These are phyloP conservation scores for Heliconius ismenius DNA, from an alignment of 2,888 invertebrate genomes.

Conservation along the genomic window DNA sequence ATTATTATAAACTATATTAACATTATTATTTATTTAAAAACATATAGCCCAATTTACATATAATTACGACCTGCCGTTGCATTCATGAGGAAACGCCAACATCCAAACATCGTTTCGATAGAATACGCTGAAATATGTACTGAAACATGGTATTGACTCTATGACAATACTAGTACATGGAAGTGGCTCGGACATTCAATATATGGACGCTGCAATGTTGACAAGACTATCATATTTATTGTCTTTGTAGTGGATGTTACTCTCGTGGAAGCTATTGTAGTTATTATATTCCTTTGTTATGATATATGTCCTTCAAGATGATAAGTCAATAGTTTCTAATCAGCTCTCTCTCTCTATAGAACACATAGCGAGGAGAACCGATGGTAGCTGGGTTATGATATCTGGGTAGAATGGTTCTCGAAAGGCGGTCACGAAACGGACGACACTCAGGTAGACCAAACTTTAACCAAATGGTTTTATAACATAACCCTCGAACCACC, in stretches of 20 bases:
- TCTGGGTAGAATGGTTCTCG: too few species aligned
- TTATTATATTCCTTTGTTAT: background rate
- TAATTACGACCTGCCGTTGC: background rate
- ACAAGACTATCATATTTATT: constrained; percentile 9
- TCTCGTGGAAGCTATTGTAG: background rate
- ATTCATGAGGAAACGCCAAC: background rate
- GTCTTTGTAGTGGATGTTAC: too few species aligned
- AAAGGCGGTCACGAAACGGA: too few species aligned
- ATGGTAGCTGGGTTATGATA: too few species aligned
- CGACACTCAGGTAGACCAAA: too few species aligned
- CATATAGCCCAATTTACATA: background rate
- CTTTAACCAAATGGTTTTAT: too few species aligned
- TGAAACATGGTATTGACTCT: constrained; percentile 10
- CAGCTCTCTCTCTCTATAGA: too few species aligned
- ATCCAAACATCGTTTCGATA: constrained; percentile 4
- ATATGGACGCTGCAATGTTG: background rate
- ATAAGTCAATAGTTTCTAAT: too few species aligned
- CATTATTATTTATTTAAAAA: background rate
- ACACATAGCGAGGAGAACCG: too few species aligned
- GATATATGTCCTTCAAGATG: background rate
- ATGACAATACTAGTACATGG: constrained; percentile 4
- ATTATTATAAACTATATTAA: too few species aligned
- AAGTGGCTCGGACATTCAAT: constrained; percentile 11
- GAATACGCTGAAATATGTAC: constrained; percentile 1
- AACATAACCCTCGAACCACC: too few species aligned